These are phyloP conservation scores for Tyrannus savana DNA, from an alignment of 2,113 vertebrate genomes.

Conservation along the genomic window DNA sequence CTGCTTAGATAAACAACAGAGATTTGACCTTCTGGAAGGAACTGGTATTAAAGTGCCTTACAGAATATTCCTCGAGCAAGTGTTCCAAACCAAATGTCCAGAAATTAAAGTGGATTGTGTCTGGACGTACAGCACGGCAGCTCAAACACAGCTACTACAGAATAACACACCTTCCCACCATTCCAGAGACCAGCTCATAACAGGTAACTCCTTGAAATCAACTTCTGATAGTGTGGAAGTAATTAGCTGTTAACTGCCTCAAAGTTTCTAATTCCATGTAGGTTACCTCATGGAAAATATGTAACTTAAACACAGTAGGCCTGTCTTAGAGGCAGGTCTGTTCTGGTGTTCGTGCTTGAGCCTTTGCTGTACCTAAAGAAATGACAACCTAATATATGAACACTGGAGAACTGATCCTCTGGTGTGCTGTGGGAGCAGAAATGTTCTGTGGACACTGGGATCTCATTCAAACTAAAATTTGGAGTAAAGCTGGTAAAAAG, in stretches of 20 bases:
- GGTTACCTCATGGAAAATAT: background rate
- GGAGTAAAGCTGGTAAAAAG: background rate
- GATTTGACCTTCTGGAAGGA: slow-evolving; percentile 89
- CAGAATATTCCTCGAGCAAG: slow-evolving; percentile 89
- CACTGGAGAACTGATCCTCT: background rate
- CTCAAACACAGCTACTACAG: slow-evolving; percentile 94
- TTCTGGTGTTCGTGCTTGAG: background rate
- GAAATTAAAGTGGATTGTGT: slow-evolving; percentile 95
- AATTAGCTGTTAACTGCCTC: background rate
- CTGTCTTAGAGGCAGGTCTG: background rate
- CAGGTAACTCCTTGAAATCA: slow-evolving; percentile 4
- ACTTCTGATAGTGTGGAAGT: background rate
- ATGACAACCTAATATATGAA: background rate
- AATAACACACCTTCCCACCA: slow-evolving; percentile 93
- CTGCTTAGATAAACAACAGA: slow-evolving; percentile 81
- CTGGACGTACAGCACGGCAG: slow-evolving; percentile 90
- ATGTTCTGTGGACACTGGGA: background rate
- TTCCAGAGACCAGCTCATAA: slow-evolving; percentile 87
- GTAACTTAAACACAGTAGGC: background rate
- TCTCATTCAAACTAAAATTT: background rate
- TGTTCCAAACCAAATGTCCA: slow-evolving; percentile 89
- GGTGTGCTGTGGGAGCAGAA: background rate
- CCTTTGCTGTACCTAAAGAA: background rate
- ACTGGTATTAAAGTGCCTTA: slow-evolving; percentile 90
- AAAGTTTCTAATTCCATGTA: background rate